Base-by-base conservation (phyloP, 53 echinoderm and acorn worm genomes). In the Holothuria scabra region DNA sequence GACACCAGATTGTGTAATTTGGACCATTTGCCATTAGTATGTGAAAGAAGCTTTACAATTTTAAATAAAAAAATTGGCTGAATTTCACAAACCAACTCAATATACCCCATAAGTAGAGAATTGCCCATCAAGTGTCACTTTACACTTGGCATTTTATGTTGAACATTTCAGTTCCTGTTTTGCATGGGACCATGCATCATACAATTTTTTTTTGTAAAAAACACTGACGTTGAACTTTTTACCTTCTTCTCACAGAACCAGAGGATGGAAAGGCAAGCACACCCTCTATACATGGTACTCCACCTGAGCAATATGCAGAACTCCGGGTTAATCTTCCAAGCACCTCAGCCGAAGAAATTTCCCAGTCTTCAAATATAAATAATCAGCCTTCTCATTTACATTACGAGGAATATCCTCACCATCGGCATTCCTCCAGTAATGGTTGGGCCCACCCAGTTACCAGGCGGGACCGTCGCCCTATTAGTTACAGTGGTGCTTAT, bases 251-350 rank as follows among this genome's bases (percentile, higher is more conserved):
- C 33, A 29, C 62, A 80, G 80, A 80, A 59, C 80, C 80, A 80
- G 80, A 76, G 25, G 56, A 80, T 30, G 80, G 62, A 8, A 80
- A 80, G 44, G 37, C 12, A 20, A 34, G 22, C 20, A 33, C 80
- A 1, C 80, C 80, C 21, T 80, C 80, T 60, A 33, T 61, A 28
- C 60, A 37, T 61, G 60, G 65, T 2, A 35, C 62, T 63, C 82
- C 82, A 37, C 22, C 44, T 5, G 82, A 81, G 23, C 82, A 81
- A 49, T 81, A 81, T 46, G 35, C 82, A 28, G 82, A 41, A 23
- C 82, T 81, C 20, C 62, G 62, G 64, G 82, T 81, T 44, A 81
- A 81, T 28, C 82, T 81, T 20, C 82, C 82, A 22, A 64, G 41
- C 35, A 81, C 82, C 3, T 81, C 82, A 63, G 34, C 34, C 4